A percentile compares a stretch with the other conserved stretches of the same genome.
phyloP scores from a whole-genome alignment of 2,797 vertebrate species.

The Oreochromis mossambicus region DNA sequence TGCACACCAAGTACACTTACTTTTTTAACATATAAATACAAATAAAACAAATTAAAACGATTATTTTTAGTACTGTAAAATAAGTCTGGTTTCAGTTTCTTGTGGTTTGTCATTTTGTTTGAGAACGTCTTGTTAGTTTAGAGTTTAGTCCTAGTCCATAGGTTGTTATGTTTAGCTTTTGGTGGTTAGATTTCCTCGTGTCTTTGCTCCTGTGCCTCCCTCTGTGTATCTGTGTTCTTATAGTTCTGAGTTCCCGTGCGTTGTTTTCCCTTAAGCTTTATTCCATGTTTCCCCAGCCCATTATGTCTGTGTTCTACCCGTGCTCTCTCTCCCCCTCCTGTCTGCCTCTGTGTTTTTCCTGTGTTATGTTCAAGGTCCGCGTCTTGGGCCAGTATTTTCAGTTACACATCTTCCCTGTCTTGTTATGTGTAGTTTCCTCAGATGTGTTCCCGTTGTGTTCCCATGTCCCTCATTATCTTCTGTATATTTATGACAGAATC shows the following conservation, averaged over 20 bases:
- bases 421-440: neutral
- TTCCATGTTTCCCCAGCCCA: neutral
- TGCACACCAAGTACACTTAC: neutral
- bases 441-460: fast-evolving
- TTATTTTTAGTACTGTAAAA: neutral
- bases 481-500: fast-evolving
- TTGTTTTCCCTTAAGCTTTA: fast-evolving
- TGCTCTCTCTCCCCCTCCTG: neutral
- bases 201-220: neutral
- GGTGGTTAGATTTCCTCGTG: neutral
- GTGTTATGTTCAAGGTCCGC: fast-evolving
- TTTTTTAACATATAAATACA: neutral
- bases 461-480: neutral
- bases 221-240: neutral
- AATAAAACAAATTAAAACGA: fast-evolving
- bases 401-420: too few species aligned
- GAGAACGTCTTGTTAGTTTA: neutral
- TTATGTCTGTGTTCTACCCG: fast-evolving
- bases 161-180: neutral
- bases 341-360: neutral
- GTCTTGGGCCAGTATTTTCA: neutral
- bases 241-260: fast-evolving
- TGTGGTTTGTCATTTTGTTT: neutral
- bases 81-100: neutral
- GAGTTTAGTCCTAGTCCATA: neutral